A percentile compares a stretch with the other conserved stretches of the same genome.
Conservation (phyloP, 2,113 vertebrate species). For the Perca fluviatilis region DNA sequence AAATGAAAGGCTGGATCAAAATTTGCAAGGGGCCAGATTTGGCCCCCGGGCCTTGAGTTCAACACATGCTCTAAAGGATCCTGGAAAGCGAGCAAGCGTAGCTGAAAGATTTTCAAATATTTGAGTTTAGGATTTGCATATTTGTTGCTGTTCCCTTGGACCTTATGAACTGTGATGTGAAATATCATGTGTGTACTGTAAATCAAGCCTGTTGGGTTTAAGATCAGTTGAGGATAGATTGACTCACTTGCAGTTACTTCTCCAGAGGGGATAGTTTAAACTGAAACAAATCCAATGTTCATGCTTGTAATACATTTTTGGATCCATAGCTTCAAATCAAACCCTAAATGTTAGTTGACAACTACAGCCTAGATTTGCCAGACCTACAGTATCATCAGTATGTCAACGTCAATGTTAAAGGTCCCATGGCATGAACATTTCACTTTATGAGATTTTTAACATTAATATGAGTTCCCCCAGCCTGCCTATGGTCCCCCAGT, state of each 20-base stretch:
- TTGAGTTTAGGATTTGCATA: neutral
- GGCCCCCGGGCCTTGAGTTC: too few relatives aligned
- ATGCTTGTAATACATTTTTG: neutral
- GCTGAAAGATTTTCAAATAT: constrained; percentile 22
- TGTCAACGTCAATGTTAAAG: too few relatives aligned
- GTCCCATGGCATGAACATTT: too few relatives aligned
- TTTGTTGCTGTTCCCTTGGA: constrained; percentile 11
- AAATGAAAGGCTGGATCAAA: too few relatives aligned
- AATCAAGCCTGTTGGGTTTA: constrained; percentile 15
- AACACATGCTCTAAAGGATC: too few relatives aligned
- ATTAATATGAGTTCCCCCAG: too few relatives aligned
- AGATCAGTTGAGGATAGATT: constrained; percentile 13
- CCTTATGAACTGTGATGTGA: neutral
- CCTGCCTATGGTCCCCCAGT: too few relatives aligned
- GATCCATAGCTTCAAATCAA: neutral
- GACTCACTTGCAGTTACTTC: neutral
- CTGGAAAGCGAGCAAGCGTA: neutral
- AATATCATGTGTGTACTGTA: neutral
- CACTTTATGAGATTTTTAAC: too few relatives aligned
- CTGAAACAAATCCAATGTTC: neutral
- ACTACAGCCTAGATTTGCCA: too few relatives aligned
- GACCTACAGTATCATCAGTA: too few relatives aligned
- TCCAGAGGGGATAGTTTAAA: neutral
- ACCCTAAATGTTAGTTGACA: too few relatives aligned
- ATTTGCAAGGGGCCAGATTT: too few relatives aligned